Evolutionary conservation across 2,888 invertebrate species (phyloP).

Genomic region (Volucella bombylans): DNA sequence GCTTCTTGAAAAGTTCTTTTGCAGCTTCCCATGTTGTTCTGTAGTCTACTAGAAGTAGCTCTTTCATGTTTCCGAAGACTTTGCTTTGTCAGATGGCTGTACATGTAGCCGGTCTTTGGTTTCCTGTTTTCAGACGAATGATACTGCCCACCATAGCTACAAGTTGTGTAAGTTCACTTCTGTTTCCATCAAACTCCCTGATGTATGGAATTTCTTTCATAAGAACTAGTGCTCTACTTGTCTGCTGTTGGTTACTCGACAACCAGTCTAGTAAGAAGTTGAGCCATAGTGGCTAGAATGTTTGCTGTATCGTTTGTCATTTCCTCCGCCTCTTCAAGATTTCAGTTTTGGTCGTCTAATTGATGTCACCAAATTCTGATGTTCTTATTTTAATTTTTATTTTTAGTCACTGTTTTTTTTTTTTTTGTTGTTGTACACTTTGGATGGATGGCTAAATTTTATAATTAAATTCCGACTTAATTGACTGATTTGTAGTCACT

Average conservation of each 20-base stretch:
- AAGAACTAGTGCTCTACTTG: neutral
- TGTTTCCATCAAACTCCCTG: neutral
- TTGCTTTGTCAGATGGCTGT: neutral
- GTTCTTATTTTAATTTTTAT: too few relatives aligned
- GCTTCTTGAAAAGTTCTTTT: neutral
- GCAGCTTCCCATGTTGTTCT: slow-evolving; percentile 1
- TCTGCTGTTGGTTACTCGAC: neutral
- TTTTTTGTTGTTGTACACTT: too few relatives aligned
- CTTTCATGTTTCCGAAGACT: neutral
- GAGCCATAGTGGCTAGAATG: slow-evolving; percentile 8
- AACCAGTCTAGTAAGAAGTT: slow-evolving; percentile 4
- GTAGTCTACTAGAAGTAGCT: neutral
- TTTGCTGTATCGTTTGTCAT: neutral
- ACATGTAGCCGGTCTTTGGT: neutral
- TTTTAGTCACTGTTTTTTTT: too few relatives aligned
- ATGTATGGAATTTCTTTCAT: slow-evolving; percentile 21
- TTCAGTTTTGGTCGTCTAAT: too few relatives aligned
- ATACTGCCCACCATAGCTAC: neutral
- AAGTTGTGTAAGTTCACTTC: neutral
- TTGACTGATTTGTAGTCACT: too few relatives aligned
- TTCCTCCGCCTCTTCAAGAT: neutral
- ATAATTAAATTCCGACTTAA: too few relatives aligned
- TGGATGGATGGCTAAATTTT: too few relatives aligned
- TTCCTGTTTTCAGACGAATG: neutral
- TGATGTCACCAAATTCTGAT: too few relatives aligned